phyloP scores from a whole-genome alignment of 2,888 invertebrate genomes.

The Nephrocerus scutellatus region DNA sequence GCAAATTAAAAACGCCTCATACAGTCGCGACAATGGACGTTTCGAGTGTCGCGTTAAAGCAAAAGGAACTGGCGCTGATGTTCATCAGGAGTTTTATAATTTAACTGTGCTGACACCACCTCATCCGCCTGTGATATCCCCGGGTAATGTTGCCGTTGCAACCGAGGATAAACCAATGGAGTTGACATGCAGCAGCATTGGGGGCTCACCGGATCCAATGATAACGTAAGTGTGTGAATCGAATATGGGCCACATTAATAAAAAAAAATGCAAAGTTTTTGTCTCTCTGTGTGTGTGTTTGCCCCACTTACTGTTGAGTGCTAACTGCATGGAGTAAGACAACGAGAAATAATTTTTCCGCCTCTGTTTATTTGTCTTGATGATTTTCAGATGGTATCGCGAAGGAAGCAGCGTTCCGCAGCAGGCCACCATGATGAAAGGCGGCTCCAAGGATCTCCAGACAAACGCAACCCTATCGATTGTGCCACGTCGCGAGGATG shows the following conservation, averaged over 20 bases:
- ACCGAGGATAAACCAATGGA: constrained; percentile 74
- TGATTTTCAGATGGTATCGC: constrained; percentile 64
- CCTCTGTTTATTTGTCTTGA: constrained; percentile 12
- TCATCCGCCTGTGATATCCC: constrained; percentile 69
- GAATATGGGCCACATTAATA: too few relatives aligned
- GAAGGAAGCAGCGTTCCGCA: constrained; percentile 67
- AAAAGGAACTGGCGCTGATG: constrained; percentile 71
- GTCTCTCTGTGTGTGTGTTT: too few relatives aligned
- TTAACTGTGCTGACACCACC: constrained; percentile 82
- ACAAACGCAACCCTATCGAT: constrained; percentile 69
- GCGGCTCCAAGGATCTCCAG: constrained; percentile 65
- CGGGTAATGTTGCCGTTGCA: constrained; percentile 68
- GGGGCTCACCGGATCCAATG: constrained; percentile 84
- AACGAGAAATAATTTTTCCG: too few relatives aligned
- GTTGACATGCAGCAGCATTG: constrained; percentile 72
- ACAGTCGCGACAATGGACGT: constrained; percentile 83
- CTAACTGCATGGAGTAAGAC: too few relatives aligned
- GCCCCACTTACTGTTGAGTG: too few relatives aligned
- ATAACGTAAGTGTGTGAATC: constrained; percentile 65
- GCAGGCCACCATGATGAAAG: constrained; percentile 62
- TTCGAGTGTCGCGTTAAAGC: constrained; percentile 87
- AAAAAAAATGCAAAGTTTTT: too few relatives aligned
- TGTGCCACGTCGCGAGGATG: constrained; percentile 75
- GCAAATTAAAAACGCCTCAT: constrained; percentile 80
- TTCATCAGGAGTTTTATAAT: constrained; percentile 75